Base-by-base conservation (phyloP, 2,888 invertebrate genomes). In the Drosophila mimica region DNA sequence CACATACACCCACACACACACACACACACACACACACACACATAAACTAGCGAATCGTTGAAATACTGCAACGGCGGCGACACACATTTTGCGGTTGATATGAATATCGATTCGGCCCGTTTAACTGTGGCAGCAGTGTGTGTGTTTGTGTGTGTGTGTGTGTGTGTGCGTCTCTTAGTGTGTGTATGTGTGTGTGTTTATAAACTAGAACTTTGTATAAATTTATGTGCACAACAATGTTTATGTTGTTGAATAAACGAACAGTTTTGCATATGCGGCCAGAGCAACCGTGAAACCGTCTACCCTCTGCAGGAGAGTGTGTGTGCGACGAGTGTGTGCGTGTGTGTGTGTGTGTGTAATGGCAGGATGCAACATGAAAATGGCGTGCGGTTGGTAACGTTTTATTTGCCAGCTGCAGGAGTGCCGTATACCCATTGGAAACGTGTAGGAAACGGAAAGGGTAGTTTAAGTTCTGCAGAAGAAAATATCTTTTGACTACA, bases 161-260 rank as follows among this genome's bases (percentile, higher is more conserved):
- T 38, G 25, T 43, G 25, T 43, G 31, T 61, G 46, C 40, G 52
- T 36, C 34, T 30, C 46, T 61, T 46, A 59, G 68, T 51, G 17
- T 65, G 61, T 58, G 61, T 64, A 25, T 34, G 48, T 30, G 28
- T 17, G 63, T 79, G 57, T 48, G 74, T 80, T 57, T 79, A 83
- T 76, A 88, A 89, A 88, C 88, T 89, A 89, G 86, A 88, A 85
- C 90, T 85, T 85, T 86, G 89, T 90, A 86, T 88, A 83, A 88
- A 90, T 83, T 90, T 87, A 87, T 85, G 88, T 85, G 89, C 81
- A 82, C 84, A 85, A 85, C 89, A 85, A 89, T 89, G 84, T 85
- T 85, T 85, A 85, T 85, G 90, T 85, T 85, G 89, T 88, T 89
- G 89, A 85, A 85, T 89, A 85, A 85, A 89, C 84, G 89, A 85